A percentile compares a stretch with the other conserved stretches of the same genome.
These are phyloP conservation scores for Synaphobranchus kaupii DNA, from an alignment of 2,797 vertebrate species.

Conservation along the genomic window DNA sequence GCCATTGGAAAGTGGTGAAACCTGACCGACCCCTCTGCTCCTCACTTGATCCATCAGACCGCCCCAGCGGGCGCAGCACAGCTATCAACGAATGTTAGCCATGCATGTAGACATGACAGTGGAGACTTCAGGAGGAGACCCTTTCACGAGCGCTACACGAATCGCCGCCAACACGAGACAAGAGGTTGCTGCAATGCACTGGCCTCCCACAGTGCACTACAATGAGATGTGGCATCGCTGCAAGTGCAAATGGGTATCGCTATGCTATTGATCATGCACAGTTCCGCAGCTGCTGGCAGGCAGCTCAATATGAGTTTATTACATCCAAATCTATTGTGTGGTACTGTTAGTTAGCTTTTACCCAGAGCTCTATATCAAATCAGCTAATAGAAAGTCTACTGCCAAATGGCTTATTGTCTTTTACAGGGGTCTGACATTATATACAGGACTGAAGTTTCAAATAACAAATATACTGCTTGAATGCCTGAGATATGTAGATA, in stretches of 20 bases:
- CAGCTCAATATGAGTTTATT: neutral
- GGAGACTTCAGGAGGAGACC: neutral
- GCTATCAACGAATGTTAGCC: neutral
- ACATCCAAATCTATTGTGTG: neutral
- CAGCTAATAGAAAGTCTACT: neutral
- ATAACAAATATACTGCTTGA: neutral
- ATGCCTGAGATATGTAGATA: neutral
- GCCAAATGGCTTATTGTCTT: neutral
- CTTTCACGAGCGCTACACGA: neutral
- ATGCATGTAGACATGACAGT: neutral
- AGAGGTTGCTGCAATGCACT: neutral
- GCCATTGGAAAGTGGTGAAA: conserved; percentile 49
- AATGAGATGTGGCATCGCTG: neutral
- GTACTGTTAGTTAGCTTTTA: neutral
- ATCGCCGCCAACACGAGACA: neutral
- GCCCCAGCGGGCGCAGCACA: neutral
- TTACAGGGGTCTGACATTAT: neutral
- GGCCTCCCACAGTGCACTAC: neutral
- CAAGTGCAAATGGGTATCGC: neutral
- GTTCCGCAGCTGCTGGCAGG: neutral
- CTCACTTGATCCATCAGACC: conserved; percentile 4
- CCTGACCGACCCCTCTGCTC: conserved; percentile 25
- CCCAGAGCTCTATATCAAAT: neutral
- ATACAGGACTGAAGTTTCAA: neutral
- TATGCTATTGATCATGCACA: neutral